These are phyloP conservation scores for Andrena dorsata DNA, from an alignment of 2,888 invertebrate species.

Conservation along the genomic window DNA sequence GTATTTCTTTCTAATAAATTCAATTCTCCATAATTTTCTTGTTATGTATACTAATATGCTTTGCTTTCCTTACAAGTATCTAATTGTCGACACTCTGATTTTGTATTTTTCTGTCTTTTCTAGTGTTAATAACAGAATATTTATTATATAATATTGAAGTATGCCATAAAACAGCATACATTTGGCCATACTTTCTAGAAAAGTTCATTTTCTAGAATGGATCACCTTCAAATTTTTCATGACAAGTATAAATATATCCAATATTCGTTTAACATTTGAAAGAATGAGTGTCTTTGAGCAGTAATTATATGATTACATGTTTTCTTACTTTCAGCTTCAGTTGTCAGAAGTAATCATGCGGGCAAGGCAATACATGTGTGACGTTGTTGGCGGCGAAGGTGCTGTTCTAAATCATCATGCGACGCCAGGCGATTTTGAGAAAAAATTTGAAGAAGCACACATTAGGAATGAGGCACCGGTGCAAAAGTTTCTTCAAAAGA, in stretches of 20 bases:
- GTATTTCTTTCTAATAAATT: too few species aligned
- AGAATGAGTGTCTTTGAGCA: neutral
- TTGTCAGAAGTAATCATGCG: conserved; percentile 98
- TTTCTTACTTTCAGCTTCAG: conserved; percentile 91
- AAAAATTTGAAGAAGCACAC: conserved; percentile 91
- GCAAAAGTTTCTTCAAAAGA: conserved; percentile 94
- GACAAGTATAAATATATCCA: too few species aligned
- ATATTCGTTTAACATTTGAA: too few species aligned
- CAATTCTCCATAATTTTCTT: too few species aligned
- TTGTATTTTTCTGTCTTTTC: too few species aligned
- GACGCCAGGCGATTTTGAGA: conserved; percentile 94
- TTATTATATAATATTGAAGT: too few species aligned
- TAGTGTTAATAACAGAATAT: too few species aligned
- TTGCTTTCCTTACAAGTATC: too few species aligned
- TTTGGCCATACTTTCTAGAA: conserved; percentile 1
- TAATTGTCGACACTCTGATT: too few species aligned
- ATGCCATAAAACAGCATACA: too few species aligned
- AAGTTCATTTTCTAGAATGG: neutral
- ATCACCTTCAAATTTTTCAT: too few species aligned
- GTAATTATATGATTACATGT: neutral
- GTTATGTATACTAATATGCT: too few species aligned
- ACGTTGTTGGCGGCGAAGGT: conserved; percentile 94
- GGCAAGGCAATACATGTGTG: conserved; percentile 96
- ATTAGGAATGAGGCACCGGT: conserved; percentile 92
- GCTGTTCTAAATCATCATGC: conserved; percentile 95